A percentile compares a stretch with the other conserved stretches of the same genome.
Conservation (phyloP, 2,888 invertebrate genomes). For the Brenthis hecate region DNA sequence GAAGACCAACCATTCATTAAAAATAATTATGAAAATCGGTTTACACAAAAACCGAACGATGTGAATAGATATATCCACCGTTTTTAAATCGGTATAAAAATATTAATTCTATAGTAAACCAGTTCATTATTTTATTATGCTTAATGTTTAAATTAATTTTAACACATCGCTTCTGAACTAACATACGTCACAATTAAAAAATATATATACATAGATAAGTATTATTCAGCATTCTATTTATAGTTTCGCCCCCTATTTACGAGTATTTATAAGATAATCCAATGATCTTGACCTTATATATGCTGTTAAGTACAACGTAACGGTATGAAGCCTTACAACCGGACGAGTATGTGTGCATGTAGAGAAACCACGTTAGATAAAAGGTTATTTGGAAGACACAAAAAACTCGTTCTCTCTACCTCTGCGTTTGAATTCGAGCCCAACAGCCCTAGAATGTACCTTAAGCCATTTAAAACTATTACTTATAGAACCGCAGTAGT, state of each 20-base stretch:
- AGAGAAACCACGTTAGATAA: background rate
- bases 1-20: too few species aligned
- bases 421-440: background rate
- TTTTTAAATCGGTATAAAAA: too few species aligned
- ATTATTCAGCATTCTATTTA: background rate
- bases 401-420: background rate
- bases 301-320: background rate
- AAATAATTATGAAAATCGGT: too few species aligned
- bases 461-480: too few species aligned
- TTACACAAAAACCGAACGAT: too few species aligned
- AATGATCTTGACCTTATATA: constrained; percentile 18
- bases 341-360: background rate
- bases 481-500: too few species aligned
- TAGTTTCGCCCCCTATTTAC: background rate
- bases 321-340: constrained; percentile 1
- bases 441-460: background rate
- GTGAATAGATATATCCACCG: too few species aligned
- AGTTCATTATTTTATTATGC: too few species aligned
- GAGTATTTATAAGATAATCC: constrained; percentile 10
- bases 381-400: background rate
- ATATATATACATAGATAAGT: background rate
- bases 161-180: background rate
- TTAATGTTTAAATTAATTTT: too few species aligned
- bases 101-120: too few species aligned
- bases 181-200: background rate